Percentiles rank a stretch among this genome's conserved stretches.
Evolutionary conservation across 1,140 invertebrate genomes (phyloP).

Genomic region (Babylonia areolata): DNA sequence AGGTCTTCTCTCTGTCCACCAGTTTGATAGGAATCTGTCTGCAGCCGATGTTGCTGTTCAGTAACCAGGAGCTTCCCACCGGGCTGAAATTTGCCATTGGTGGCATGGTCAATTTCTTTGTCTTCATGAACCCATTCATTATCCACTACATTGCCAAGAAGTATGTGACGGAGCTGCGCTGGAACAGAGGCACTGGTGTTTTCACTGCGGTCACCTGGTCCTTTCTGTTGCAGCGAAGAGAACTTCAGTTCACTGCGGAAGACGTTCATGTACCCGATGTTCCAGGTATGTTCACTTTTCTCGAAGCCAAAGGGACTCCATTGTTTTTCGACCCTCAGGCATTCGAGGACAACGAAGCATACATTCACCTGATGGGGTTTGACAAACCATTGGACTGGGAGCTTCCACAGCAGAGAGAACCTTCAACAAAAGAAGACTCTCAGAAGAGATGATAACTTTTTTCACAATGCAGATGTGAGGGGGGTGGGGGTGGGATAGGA

Average conservation of each 20-base stretch:
- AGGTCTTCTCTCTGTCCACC: conserved; percentile 87
- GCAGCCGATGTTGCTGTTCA: conserved; percentile 85
- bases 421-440: background rate
- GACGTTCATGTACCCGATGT: conserved; percentile 88
- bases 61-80: conserved; percentile 57
- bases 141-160: conserved; percentile 89
- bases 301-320: conserved; percentile 81
- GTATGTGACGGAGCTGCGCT: conserved; percentile 88
- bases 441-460: background rate
- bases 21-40: conserved; percentile 82
- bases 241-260: conserved; percentile 70
- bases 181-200: conserved; percentile 77
- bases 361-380: conserved; percentile 90
- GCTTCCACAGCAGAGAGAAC: conserved; percentile 32
- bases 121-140: conserved; percentile 88
- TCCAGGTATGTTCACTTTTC: conserved; percentile 88
- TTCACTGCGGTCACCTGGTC: conserved; percentile 62
- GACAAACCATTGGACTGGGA: conserved; percentile 88
- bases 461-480: too few relatives aligned
- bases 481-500: too few relatives aligned
- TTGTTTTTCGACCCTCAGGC: conserved; percentile 85
- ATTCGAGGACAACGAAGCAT: conserved; percentile 85
- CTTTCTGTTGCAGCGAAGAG: conserved; percentile 58
- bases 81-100: conserved; percentile 80
- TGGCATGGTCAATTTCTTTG: conserved; percentile 85